Conservation (phyloP, 2,797 vertebrate species). For the Tiaroga cobitis region DNA sequence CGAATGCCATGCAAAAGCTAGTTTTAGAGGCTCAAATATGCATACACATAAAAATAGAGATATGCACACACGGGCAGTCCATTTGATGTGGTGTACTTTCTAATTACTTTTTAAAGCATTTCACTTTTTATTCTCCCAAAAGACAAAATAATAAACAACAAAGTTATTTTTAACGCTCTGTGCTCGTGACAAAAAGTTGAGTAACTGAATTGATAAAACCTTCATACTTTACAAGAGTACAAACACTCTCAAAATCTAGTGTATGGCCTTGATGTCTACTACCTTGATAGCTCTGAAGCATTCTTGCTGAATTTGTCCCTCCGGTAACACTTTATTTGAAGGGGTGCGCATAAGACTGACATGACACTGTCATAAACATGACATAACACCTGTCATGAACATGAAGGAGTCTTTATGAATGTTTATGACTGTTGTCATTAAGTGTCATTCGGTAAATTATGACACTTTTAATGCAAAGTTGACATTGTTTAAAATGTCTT, state of each 20-base stretch:
- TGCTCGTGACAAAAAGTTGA: background rate
- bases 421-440: too few species aligned
- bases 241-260: background rate
- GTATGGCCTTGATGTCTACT: too few species aligned
- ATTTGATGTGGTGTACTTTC: background rate
- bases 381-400: too few species aligned
- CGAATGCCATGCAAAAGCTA: background rate
- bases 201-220: background rate
- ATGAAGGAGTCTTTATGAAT: too few species aligned
- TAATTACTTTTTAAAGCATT: constrained; percentile 13
- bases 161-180: background rate
- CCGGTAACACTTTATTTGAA: too few species aligned
- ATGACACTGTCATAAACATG: too few species aligned
- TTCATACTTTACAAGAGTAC: too few species aligned
- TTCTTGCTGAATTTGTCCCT: background rate
- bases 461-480: too few species aligned
- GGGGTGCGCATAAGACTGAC: too few species aligned
- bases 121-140: background rate
- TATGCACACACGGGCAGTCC: background rate
- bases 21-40: background rate
- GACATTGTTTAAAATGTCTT: too few species aligned
- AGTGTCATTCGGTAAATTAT: too few species aligned
- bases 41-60: background rate
- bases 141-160: background rate
- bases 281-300: background rate